phyloP scores from a whole-genome alignment of 2,888 invertebrate species.

The Zaprionus obscuricornis region DNA sequence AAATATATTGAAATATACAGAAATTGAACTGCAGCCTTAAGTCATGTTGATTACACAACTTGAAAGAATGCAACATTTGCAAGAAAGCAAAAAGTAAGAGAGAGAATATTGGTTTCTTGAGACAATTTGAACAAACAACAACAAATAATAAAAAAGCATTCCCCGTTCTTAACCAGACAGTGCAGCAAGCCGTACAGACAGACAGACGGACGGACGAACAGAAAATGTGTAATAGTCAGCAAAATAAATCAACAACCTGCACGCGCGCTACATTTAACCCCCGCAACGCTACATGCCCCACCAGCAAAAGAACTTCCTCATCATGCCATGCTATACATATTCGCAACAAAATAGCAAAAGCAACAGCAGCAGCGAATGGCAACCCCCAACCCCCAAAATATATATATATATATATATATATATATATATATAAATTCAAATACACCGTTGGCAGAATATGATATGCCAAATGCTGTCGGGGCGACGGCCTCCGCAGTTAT shows the following conservation, averaged over 20 bases:
- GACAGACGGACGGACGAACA: too few relatives aligned
- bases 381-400: background rate
- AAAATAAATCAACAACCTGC: slow-evolving; percentile 68
- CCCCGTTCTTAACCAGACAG: too few relatives aligned
- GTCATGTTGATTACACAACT: slow-evolving; percentile 37
- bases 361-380: background rate
- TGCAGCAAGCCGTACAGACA: slow-evolving; percentile 15
- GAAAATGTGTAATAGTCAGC: slow-evolving; percentile 62
- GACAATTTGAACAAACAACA: too few relatives aligned
- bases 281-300: background rate
- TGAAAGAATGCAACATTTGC: slow-evolving; percentile 44
- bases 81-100: slow-evolving; percentile 36
- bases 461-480: slow-evolving; percentile 57
- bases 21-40: slow-evolving; percentile 5
- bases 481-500: slow-evolving; percentile 68
- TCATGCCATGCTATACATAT: slow-evolving; percentile 10
- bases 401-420: background rate
- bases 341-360: slow-evolving; percentile 9
- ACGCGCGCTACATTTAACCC: slow-evolving; percentile 67
- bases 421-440: background rate
- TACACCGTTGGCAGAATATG: slow-evolving; percentile 46
- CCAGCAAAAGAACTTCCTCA: slow-evolving; percentile 2
- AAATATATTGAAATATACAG: too few relatives aligned
- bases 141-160: slow-evolving; percentile 36
- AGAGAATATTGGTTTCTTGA: slow-evolving; percentile 17